A percentile compares a stretch with the other conserved stretches of the same genome.
These are phyloP conservation scores for Cataglyphis albicans DNA, from an alignment of 2,888 invertebrate species.

Conservation along the genomic window DNA sequence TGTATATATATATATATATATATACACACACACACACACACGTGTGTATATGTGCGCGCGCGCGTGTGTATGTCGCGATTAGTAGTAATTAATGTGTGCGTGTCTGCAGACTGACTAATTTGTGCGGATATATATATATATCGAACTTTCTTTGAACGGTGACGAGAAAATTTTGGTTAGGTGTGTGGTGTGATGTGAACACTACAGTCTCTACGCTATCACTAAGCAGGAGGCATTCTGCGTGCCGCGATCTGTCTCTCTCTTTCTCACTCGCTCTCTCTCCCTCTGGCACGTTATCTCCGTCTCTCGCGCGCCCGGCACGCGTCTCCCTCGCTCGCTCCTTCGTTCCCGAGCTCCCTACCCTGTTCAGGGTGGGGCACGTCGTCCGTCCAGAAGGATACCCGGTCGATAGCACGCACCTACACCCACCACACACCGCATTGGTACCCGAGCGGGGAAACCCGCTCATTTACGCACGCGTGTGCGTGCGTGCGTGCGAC, in stretches of 20 bases:
- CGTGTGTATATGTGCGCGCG: constrained; percentile 2
- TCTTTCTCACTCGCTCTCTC: constrained; percentile 46
- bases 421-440: constrained; percentile 63
- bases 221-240: constrained; percentile 82
- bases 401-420: constrained; percentile 84
- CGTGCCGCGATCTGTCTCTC: constrained; percentile 71
- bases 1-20: constrained; percentile 12
- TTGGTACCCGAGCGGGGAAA: constrained; percentile 57
- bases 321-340: constrained; percentile 16
- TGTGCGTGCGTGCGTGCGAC: not conserved
- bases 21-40: not conserved
- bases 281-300: constrained; percentile 32
- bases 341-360: constrained; percentile 53
- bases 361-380: constrained; percentile 78
- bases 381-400: constrained; percentile 74
- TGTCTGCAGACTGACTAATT: constrained; percentile 45
- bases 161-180: constrained; percentile 57
- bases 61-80: constrained; percentile 10
- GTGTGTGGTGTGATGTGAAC: constrained; percentile 78
- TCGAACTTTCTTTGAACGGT: constrained; percentile 53
- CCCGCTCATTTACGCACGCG: constrained; percentile 31
- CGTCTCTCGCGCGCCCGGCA: constrained; percentile 47
- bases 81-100: not conserved
- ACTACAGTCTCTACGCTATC: constrained; percentile 85
- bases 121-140: constrained; percentile 39